A percentile compares a stretch with the other conserved stretches of the same genome.
Evolutionary conservation across 2,797 vertebrate genomes (phyloP).

Genomic region (Choloepus didactylus): DNA sequence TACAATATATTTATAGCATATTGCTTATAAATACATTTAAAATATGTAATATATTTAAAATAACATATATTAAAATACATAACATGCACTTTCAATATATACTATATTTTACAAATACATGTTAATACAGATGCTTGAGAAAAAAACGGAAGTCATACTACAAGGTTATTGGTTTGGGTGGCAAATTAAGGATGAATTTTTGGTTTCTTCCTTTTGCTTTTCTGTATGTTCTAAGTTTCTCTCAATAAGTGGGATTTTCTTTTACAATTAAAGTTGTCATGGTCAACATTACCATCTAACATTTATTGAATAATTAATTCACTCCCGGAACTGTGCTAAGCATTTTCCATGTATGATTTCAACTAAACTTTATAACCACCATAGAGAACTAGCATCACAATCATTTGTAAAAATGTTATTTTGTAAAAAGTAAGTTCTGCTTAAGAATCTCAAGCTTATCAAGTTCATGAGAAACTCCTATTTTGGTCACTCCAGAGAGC

Average conservation of each 20-base stretch:
- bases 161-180: background rate
- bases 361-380: background rate
- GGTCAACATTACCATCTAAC: background rate
- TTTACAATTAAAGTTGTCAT: background rate
- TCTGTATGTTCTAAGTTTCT: background rate
- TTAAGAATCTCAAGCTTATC: background rate
- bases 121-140: background rate
- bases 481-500: background rate
- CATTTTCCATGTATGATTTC: background rate
- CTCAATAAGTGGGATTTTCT: background rate
- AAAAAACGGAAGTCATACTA: background rate
- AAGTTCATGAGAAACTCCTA: background rate
- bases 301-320: background rate
- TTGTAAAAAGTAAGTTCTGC: background rate
- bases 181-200: background rate
- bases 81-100: background rate
- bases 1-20: background rate
- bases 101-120: conserved; percentile 2
- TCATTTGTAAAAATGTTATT: background rate
- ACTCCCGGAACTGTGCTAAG: background rate
- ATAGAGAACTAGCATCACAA: background rate
- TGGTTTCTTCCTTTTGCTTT: background rate
- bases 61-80: background rate
- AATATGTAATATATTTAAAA: background rate
- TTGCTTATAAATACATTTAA: conserved; percentile 2